Evolutionary conservation across 2,888 invertebrate genomes (phyloP).

Genomic region (Podotricha telesiphe): DNA sequence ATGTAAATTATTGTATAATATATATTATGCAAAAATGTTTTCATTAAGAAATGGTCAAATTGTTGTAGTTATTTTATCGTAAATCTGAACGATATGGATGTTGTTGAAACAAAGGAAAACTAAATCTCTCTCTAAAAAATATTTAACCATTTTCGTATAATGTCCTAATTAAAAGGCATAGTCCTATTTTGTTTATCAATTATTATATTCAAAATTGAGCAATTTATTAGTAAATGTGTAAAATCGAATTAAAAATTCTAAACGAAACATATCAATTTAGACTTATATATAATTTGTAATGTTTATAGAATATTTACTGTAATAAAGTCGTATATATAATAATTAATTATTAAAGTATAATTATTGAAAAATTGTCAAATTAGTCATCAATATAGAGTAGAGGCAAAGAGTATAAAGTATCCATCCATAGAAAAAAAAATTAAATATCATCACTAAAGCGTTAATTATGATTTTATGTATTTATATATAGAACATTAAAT

Average conservation of each 20-base stretch:
- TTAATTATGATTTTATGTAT: neutral
- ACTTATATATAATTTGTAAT: slow-evolving; percentile 28
- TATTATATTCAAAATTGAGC: slow-evolving; percentile 25
- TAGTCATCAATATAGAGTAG: slow-evolving; percentile 5
- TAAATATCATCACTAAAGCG: neutral
- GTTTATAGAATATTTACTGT: slow-evolving; percentile 27
- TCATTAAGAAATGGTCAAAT: too few species aligned
- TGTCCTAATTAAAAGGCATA: slow-evolving; percentile 14
- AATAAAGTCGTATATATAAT: slow-evolving; percentile 6
- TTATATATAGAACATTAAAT: too few species aligned
- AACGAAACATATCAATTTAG: slow-evolving; percentile 28
- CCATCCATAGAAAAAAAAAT: neutral
- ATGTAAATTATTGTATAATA: too few species aligned
- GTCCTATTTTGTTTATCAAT: slow-evolving; percentile 6
- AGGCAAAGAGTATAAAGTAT: slow-evolving; percentile 7
- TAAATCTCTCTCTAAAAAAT: neutral
- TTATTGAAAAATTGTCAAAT: neutral
- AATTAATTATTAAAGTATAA: slow-evolving; percentile 1
- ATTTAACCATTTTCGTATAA: slow-evolving; percentile 6
- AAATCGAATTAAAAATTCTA: slow-evolving; percentile 30
- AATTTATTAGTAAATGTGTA: slow-evolving; percentile 25
- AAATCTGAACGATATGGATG: neutral
- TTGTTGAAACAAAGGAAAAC: neutral
- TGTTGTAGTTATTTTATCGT: neutral
- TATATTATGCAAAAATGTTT: too few species aligned